Percentiles rank a stretch among this genome's conserved stretches.
These are phyloP conservation scores for Sminthurides aquaticus DNA, from an alignment of 2,888 invertebrate species.

Conservation along the genomic window DNA sequence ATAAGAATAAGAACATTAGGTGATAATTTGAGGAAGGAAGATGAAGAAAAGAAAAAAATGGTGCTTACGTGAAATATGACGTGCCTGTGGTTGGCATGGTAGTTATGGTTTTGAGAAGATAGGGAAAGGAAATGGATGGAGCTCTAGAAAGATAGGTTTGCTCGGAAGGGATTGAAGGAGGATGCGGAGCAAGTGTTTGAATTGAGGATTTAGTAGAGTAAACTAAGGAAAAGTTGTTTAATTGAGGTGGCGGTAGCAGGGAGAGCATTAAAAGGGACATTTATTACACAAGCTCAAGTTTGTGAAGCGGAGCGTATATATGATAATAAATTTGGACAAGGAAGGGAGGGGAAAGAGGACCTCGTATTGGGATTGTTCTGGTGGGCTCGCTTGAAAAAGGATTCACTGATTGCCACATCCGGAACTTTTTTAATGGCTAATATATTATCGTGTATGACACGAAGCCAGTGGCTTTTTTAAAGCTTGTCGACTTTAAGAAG, in stretches of 20 bases:
- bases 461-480: background rate
- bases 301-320: background rate
- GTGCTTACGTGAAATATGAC: too few relatives aligned
- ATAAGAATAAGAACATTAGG: too few relatives aligned
- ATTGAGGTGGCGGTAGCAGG: background rate
- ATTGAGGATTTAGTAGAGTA: background rate
- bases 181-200: too few relatives aligned
- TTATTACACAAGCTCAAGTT: background rate
- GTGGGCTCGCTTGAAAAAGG: background rate
- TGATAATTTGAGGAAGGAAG: too few relatives aligned
- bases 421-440: constrained; percentile 9
- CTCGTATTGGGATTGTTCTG: background rate
- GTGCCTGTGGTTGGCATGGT: too few relatives aligned
- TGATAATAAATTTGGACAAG: too few relatives aligned
- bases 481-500: background rate
- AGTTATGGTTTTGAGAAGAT: too few relatives aligned
- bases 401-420: constrained; percentile 21
- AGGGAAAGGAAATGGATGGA: too few relatives aligned
- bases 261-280: background rate
- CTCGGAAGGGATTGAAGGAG: too few relatives aligned
- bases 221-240: background rate
- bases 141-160: too few relatives aligned
- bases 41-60: too few relatives aligned
- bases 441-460: background rate
- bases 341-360: too few relatives aligned